These are phyloP conservation scores for Hemicrepidius hirtus DNA, from an alignment of 2,888 invertebrate genomes.

Conservation along the genomic window DNA sequence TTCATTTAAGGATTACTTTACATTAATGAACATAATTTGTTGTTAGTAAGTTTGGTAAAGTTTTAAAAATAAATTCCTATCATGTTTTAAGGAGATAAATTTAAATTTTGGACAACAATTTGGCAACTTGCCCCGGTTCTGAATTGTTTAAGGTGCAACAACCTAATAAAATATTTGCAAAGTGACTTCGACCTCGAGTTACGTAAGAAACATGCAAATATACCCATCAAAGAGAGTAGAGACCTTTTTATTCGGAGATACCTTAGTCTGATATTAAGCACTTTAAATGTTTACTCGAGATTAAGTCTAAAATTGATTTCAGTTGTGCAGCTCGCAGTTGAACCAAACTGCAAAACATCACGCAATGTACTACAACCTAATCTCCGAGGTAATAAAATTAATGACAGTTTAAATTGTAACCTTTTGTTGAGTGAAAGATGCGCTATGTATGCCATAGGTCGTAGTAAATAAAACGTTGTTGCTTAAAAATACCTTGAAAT, in stretches of 20 bases:
- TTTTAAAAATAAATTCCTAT: constrained; percentile 5
- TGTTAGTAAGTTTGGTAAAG: neutral
- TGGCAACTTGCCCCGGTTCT: constrained; percentile 20
- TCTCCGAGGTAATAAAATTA: neutral
- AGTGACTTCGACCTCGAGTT: constrained; percentile 13
- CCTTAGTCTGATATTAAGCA: neutral
- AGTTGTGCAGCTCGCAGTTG: constrained; percentile 14
- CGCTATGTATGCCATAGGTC: constrained; percentile 4
- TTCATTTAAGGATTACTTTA: constrained; percentile 65
- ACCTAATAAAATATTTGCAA: constrained; percentile 25
- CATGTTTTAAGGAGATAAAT: constrained; percentile 5
- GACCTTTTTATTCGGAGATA: neutral
- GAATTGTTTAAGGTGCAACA: constrained; percentile 27
- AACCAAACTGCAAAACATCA: constrained; percentile 3
- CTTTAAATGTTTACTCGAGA: neutral
- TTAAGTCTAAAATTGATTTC: constrained; percentile 11
- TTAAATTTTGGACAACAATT: constrained; percentile 12
- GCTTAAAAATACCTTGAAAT: constrained; percentile 1
- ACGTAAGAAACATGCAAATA: constrained; percentile 11
- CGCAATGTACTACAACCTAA: constrained; percentile 3
- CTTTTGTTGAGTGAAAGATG: constrained; percentile 19
- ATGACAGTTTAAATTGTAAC: neutral
- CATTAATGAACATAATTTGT: neutral
- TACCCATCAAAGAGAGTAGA: neutral
- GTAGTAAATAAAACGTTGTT: neutral